Evolutionary conservation across 2,113 vertebrate genomes (phyloP).

Genomic region (Notechis scutatus): DNA sequence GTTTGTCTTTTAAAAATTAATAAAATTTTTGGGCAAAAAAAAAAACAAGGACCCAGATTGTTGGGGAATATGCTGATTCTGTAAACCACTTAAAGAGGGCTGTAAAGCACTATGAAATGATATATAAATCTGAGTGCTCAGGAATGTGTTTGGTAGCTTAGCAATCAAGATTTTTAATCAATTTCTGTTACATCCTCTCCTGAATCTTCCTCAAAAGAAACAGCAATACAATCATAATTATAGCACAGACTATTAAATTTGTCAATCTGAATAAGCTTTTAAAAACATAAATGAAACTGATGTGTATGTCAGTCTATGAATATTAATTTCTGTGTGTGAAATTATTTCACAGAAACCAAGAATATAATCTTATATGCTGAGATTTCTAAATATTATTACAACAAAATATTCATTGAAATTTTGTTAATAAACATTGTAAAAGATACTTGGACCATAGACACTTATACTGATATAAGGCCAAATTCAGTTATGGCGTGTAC

Average conservation of each 20-base stretch:
- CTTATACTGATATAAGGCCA: background rate
- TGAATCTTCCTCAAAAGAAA: conserved; percentile 25
- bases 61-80: too few relatives aligned
- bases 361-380: background rate
- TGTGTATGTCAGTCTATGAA: background rate
- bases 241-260: background rate
- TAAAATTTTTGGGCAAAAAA: too few relatives aligned
- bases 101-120: too few relatives aligned
- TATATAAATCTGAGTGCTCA: too few relatives aligned
- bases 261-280: conserved; percentile 11
- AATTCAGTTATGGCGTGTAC: conserved; percentile 19
- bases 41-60: too few relatives aligned
- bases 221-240: background rate
- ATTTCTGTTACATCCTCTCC: conserved; percentile 42
- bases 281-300: background rate
- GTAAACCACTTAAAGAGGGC: too few relatives aligned
- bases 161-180: conserved; percentile 29
- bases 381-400: background rate
- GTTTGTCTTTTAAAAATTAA: too few relatives aligned
- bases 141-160: conserved; percentile 9
- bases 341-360: conserved; percentile 14
- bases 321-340: conserved; percentile 18
- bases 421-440: conserved; percentile 13
- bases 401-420: conserved; percentile 9
- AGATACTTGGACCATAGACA: conserved; percentile 26